phyloP scores from a whole-genome alignment of 2,797 vertebrate species.

The Neoniphon sammara region DNA sequence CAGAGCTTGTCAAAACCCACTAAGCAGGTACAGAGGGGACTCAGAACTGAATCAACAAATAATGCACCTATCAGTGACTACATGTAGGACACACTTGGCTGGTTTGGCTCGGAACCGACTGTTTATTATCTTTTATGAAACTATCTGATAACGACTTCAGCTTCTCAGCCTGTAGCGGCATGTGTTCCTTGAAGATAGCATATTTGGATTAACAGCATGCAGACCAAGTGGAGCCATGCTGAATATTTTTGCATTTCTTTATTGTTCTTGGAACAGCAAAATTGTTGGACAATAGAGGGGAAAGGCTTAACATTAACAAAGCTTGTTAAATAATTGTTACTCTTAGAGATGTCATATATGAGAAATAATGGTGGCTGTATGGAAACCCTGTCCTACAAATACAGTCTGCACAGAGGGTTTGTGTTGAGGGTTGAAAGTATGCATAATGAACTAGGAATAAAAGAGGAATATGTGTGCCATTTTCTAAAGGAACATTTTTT shows the following conservation, averaged over 20 bases:
- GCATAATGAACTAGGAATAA: too few relatives aligned
- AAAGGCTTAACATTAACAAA: constrained; percentile 3
- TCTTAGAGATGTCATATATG: not conserved
- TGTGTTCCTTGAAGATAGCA: constrained; percentile 83
- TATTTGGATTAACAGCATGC: constrained; percentile 78
- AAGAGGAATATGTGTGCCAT: too few relatives aligned
- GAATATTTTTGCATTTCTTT: constrained; percentile 68
- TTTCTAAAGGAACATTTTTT: too few relatives aligned
- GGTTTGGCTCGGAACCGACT: constrained; percentile 70
- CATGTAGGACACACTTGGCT: constrained; percentile 53
- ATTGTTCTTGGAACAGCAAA: constrained; percentile 73
- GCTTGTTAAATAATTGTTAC: not conserved
- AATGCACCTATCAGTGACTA: constrained; percentile 76
- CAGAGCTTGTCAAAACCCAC: constrained; percentile 67
- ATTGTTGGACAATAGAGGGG: constrained; percentile 43
- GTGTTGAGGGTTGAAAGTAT: too few relatives aligned
- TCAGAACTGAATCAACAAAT: constrained; percentile 78
- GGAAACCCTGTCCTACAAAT: too few relatives aligned
- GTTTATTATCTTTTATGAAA: constrained; percentile 86
- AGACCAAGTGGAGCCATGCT: constrained; percentile 86
- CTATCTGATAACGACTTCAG: constrained; percentile 81
- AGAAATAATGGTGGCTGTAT: not conserved
- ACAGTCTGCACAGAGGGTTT: too few relatives aligned
- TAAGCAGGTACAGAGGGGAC: constrained; percentile 72
- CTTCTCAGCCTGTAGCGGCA: constrained; percentile 73